Percentiles rank a stretch among this genome's conserved stretches.
Evolutionary conservation across 1,140 invertebrate species (phyloP).

Genomic region (Venturia canescens): DNA sequence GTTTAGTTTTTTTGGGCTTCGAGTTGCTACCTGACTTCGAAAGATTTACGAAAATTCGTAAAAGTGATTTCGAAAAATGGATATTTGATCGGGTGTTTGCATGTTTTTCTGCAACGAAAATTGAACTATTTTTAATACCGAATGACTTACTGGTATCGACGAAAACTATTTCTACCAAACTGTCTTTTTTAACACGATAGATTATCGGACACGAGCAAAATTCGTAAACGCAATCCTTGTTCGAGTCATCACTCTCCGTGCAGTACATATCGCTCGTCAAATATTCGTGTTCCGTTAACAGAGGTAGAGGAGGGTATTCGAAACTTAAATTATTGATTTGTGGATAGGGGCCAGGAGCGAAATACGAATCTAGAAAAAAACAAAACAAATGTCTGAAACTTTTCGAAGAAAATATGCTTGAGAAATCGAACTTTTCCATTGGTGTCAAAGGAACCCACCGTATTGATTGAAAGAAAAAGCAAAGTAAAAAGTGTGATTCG

Average conservation of each 20-base stretch:
- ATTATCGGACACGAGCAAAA: slow-evolving; percentile 53
- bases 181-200: slow-evolving; percentile 48
- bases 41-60: too few relatives aligned
- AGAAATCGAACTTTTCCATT: not conserved
- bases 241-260: slow-evolving; percentile 41
- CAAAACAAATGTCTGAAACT: too few relatives aligned
- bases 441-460: slow-evolving; percentile 28
- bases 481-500: slow-evolving; percentile 52
- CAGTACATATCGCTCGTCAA: slow-evolving; percentile 51
- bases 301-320: slow-evolving; percentile 52
- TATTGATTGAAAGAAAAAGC: slow-evolving; percentile 51
- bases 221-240: slow-evolving; percentile 48
- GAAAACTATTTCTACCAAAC: slow-evolving; percentile 55
- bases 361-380: slow-evolving; percentile 47
- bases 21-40: too few relatives aligned
- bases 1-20: too few relatives aligned
- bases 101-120: too few relatives aligned
- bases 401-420: too few relatives aligned
- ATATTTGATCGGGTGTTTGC: too few relatives aligned
- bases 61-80: too few relatives aligned
- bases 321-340: slow-evolving; percentile 58
- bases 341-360: slow-evolving; percentile 53
- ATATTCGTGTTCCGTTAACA: slow-evolving; percentile 51
- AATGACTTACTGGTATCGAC: slow-evolving; percentile 44
- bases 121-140: not conserved